Evolutionary conservation across 2,113 vertebrate genomes (phyloP), one percentile per base, ranked within the genome.

Genomic region (Hiodon alosoides): DNA sequence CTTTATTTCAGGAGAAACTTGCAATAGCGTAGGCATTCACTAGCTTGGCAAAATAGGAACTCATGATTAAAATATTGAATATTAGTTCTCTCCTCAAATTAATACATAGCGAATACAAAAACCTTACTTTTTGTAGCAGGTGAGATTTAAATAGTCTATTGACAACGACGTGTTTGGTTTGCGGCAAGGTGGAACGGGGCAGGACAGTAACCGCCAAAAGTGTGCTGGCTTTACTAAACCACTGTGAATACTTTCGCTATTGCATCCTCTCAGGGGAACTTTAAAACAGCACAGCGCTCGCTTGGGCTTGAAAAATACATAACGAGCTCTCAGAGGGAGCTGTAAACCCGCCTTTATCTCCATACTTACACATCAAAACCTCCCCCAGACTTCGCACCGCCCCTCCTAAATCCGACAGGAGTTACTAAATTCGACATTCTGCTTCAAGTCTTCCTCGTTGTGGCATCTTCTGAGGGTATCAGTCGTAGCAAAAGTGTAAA

Each of bases 211-310:
- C 81, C 86, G 88, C 85, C 86, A 89, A 87, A 85, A 79, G 80
- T 82, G 79, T 82, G 79, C 79, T 64, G 77, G 71, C 79, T 83
- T 80, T 74, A 68, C 64, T 55, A 71, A 7, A 51, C 3, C 31
- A 69, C 54, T 71, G 86, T 89, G 85, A 89, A 90, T 87, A 82
- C 80, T 82, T 87, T 77, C 74, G 81, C 85, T 88, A 80, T 84
- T 83, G 87, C 87, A 86, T 88, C 88, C 85, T 87, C 87, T 85
- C 83, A 66, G 73, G 83, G 85, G 85, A 81, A 75, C 79, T 87
- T 79, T 80, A 72, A 76, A 76, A 76, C 73, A 72, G 75, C 62
- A 54, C 13, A 11, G 61, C 11, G n/a, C 69, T 64, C 59, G 53
- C 59, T 78, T 74, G 77, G 77, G 51, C 59, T 74, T 79, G 75